A percentile compares a stretch with the other conserved stretches of the same genome.
Evolutionary conservation across 1,140 invertebrate species (phyloP).

Genomic region (Metopolophium dirhodum): DNA sequence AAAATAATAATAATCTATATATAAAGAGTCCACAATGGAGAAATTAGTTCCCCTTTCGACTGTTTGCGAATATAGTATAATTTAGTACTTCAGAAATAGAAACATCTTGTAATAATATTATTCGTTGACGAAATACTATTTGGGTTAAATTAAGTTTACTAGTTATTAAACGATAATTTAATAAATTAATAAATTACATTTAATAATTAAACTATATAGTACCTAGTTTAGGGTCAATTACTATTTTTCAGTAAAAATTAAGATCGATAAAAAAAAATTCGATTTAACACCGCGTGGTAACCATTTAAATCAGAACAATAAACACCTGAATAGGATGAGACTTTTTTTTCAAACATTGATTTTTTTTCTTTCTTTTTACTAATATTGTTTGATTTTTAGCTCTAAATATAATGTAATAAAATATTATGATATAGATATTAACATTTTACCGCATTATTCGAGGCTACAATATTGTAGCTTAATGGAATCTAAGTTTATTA

Average conservation of each 20-base stretch:
- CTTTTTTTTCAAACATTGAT: not conserved
- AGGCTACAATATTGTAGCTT: not conserved
- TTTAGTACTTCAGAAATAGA: not conserved
- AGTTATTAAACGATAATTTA: not conserved
- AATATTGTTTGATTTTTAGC: not conserved
- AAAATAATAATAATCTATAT: not conserved
- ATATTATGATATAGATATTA: not conserved
- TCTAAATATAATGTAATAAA: not conserved
- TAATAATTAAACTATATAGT: too few species aligned
- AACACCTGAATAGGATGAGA: not conserved
- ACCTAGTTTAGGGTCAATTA: not conserved
- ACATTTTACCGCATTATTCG: not conserved
- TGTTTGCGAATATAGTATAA: not conserved
- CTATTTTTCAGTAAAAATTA: not conserved
- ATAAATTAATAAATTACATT: not conserved
- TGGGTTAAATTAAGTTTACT: not conserved
- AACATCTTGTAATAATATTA: not conserved
- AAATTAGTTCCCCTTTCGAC: not conserved
- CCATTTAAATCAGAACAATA: not conserved
- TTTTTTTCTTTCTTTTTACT: not conserved
- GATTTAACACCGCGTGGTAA: not conserved
- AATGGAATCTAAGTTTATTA: not conserved
- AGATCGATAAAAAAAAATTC: not conserved
- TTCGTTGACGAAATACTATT: not conserved
- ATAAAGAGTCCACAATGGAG: not conserved